These are phyloP conservation scores for Thecophora atra DNA, from an alignment of 2,888 invertebrate species.

Conservation along the genomic window DNA sequence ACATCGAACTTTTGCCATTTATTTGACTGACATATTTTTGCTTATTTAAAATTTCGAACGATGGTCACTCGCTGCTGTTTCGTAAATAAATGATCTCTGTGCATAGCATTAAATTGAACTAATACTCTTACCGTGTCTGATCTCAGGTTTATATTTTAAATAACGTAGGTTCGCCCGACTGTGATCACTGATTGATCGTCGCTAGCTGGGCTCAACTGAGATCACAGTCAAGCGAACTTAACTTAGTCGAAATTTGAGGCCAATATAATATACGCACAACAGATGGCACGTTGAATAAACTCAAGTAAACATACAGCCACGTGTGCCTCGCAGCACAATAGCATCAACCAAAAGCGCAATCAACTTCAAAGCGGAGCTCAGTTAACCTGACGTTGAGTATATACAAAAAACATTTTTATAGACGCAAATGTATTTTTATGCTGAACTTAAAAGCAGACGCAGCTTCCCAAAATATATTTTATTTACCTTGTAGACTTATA, in stretches of 20 bases:
- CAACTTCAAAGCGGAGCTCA: too few relatives aligned
- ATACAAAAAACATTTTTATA: too few relatives aligned
- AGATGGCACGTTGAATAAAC: background rate
- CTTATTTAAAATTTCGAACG: slow-evolving; percentile 52
- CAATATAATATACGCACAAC: slow-evolving; percentile 53
- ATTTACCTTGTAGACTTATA: background rate
- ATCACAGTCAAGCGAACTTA: slow-evolving; percentile 43
- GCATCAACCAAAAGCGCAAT: background rate
- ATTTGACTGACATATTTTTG: slow-evolving; percentile 16
- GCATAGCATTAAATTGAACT: slow-evolving; percentile 40
- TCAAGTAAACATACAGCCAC: background rate
- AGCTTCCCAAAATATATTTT: background rate
- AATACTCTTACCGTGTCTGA: background rate
- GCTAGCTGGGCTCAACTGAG: slow-evolving; percentile 38
- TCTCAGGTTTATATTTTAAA: too few relatives aligned
- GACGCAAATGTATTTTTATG: background rate
- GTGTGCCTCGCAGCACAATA: background rate
- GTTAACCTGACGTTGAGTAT: background rate
- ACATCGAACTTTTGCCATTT: background rate
- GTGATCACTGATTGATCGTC: too few relatives aligned
- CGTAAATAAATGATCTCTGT: slow-evolving; percentile 60
- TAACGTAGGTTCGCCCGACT: too few relatives aligned
- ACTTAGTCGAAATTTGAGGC: slow-evolving; percentile 51
- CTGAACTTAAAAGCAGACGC: too few relatives aligned
- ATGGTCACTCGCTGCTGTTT: slow-evolving; percentile 58